Base-by-base conservation (phyloP, 2,113 vertebrate genomes). In the Electrona antarctica region DNA sequence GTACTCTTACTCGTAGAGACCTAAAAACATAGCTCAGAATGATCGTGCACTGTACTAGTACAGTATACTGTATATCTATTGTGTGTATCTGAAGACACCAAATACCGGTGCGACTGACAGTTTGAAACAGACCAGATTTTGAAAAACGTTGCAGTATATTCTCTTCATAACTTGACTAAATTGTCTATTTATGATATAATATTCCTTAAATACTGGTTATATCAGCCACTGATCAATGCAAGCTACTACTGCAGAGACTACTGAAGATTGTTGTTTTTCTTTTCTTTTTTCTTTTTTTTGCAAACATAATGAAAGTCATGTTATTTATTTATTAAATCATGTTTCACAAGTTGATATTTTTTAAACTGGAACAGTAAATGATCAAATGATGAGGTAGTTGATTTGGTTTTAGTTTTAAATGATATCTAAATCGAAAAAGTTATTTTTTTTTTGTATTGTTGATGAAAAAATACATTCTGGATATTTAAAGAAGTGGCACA, bases 271-370 rank as follows among this genome's bases (percentile, higher is more conserved):
- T 64, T 72, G 21, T 21, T 64, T 66, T 3, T 41, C 5, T 41
- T 41, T 41, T 41, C 3, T 41, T 41, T 41, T 4, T 41, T 41
- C 2, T 41, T 41, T 4, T 41, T 41, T 41, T 41, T 41, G 33
- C 33, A 41, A 41, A 41, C 3, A 41, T 41, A 41, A 41, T 41
- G 49, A 63, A 12, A 60, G 59, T 61, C 11, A 28, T 65, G 21
- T 86, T 82, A 87, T 85, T 75, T 72, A 84, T 78, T 77, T 74
- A 77, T 77, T 77, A 33, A 15, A 76, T 80, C 61, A 46, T 8
- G 8, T 65, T 64, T 74, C 67, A 9, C 15, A 51, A 45, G 33
- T 41, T 41, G 11, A 3, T 48, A 61, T 9, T 60, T 61, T 58
- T 4, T 41, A 55, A 51, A 14, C 55, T 67, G 51, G 55, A 74